Percentiles rank a stretch among this genome's conserved stretches.
These are phyloP conservation scores for Leptodactylus fuscus DNA, from an alignment of 2,113 vertebrate species.

Conservation along the genomic window DNA sequence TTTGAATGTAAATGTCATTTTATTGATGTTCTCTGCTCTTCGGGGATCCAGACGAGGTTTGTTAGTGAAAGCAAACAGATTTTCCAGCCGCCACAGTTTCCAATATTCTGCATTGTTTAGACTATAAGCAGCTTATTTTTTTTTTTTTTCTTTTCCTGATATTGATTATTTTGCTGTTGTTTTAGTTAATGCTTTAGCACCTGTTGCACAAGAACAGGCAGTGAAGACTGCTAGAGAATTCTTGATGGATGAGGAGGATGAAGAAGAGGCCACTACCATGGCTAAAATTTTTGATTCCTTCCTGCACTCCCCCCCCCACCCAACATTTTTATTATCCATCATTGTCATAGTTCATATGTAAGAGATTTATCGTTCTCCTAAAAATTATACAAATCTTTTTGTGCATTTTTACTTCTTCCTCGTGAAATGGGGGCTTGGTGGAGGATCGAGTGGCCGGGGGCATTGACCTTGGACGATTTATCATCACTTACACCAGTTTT, in stretches of 20 bases:
- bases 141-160: slow-evolving; percentile 9
- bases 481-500: too few relatives aligned
- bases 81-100: background rate
- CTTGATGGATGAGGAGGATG: background rate
- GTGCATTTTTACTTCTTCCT: too few relatives aligned
- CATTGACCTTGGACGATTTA: too few relatives aligned
- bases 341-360: too few relatives aligned
- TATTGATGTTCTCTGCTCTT: slow-evolving; percentile 27
- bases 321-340: too few relatives aligned
- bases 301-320: too few relatives aligned
- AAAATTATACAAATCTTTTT: too few relatives aligned
- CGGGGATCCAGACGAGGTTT: slow-evolving; percentile 14
- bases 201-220: background rate
- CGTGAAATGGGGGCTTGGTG: too few relatives aligned
- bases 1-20: slow-evolving; percentile 34
- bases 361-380: too few relatives aligned
- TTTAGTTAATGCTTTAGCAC: slow-evolving; percentile 19
- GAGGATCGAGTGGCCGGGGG: too few relatives aligned
- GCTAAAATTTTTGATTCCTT: background rate
- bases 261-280: background rate
- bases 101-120: background rate
- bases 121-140: background rate
- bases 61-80: slow-evolving; percentile 37
- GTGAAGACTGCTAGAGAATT: background rate
- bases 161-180: slow-evolving; percentile 39